phyloP scores from a whole-genome alignment of 2,888 invertebrate species.

The Nemapogon koenigi region DNA sequence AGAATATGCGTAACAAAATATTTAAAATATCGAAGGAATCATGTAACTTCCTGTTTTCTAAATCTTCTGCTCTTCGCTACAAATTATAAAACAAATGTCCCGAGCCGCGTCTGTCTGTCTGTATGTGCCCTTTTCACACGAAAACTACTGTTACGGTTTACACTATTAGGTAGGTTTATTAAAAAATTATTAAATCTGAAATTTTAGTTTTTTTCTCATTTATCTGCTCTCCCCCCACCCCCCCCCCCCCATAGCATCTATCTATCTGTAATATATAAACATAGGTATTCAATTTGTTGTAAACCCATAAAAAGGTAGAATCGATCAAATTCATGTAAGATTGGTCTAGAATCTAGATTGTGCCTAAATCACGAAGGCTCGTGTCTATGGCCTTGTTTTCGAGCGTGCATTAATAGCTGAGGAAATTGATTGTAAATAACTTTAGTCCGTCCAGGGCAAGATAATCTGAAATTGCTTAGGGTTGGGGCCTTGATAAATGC shows the following conservation, averaged over 20 bases:
- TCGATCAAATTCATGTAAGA: background rate
- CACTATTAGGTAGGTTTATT: too few species aligned
- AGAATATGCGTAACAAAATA: too few species aligned
- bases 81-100: too few species aligned
- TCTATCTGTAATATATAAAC: too few species aligned
- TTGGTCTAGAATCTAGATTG: background rate
- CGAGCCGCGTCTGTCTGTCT: too few species aligned
- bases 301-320: background rate
- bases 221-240: background rate
- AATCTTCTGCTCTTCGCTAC: too few species aligned
- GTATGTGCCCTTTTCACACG: too few species aligned
- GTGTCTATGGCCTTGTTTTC: constrained; percentile 11
- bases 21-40: too few species aligned
- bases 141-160: too few species aligned
- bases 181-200: too few species aligned
- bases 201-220: background rate
- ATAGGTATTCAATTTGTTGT: too few species aligned
- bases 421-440: constrained; percentile 36
- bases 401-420: constrained; percentile 22
- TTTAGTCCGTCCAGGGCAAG: constrained; percentile 23
- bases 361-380: background rate
- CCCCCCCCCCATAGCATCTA: background rate
- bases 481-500: constrained; percentile 18
- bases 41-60: too few species aligned
- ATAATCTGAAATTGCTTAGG: constrained; percentile 30